Evolutionary conservation across 92 coral and sea anemone genomes (phyloP).

Genomic region (Umimayanthus kanabou): DNA sequence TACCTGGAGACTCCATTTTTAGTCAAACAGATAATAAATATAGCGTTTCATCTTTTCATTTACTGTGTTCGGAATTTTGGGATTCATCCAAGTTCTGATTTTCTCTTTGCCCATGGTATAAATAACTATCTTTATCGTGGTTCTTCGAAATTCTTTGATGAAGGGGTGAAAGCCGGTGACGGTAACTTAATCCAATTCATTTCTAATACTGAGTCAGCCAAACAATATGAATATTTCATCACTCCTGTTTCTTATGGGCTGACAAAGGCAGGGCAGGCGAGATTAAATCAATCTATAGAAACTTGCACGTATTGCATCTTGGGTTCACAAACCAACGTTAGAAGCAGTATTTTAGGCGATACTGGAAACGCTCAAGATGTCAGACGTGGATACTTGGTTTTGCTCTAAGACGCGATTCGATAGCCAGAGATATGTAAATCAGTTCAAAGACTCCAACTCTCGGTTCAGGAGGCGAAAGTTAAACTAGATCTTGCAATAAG

Average conservation of each 20-base stretch:
- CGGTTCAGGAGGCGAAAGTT: too few relatives aligned
- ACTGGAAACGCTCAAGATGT: too few relatives aligned
- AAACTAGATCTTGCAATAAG: too few relatives aligned
- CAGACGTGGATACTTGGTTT: too few relatives aligned
- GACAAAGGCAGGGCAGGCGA: slow-evolving; percentile 40
- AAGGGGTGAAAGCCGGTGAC: neutral
- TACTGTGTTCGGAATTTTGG: neutral
- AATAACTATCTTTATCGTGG: neutral
- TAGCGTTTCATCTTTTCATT: neutral
- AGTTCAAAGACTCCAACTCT: too few relatives aligned
- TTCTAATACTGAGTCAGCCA: neutral
- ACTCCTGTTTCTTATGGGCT: slow-evolving; percentile 12
- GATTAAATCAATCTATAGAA: slow-evolving; percentile 42
- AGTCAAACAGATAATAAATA: neutral
- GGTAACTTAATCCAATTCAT: neutral
- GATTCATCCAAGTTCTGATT: neutral
- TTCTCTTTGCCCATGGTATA: neutral
- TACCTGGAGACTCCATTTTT: neutral
- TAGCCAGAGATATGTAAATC: too few relatives aligned
- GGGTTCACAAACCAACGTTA: slow-evolving; percentile 12
- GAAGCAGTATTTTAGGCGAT: too few relatives aligned
- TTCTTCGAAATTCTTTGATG: neutral
- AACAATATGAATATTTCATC: slow-evolving; percentile 24
- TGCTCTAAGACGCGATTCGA: too few relatives aligned
- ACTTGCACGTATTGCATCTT: slow-evolving; percentile 37